Evolutionary conservation across 2,888 invertebrate genomes (phyloP).

Genomic region (Bruchidius siliquastri): DNA sequence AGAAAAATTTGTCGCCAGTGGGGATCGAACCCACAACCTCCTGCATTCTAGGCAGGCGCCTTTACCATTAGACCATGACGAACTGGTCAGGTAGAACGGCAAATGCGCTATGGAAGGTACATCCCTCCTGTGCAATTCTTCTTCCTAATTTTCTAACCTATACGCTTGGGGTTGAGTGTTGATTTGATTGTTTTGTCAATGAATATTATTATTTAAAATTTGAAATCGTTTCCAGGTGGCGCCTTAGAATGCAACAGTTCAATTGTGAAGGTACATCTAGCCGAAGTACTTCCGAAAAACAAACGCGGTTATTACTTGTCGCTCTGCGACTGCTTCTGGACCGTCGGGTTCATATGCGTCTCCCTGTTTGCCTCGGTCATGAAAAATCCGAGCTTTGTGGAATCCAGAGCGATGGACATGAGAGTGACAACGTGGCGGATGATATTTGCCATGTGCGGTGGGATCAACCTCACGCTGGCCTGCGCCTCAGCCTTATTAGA

Average conservation of each 20-base stretch:
- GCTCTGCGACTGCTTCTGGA: conserved; percentile 43
- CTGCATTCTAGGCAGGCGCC: no score
- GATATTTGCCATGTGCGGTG: conserved; percentile 42
- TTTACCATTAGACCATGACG: no score
- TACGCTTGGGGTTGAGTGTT: no score
- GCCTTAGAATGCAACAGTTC: conserved; percentile 38
- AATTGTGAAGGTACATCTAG: conserved; percentile 42
- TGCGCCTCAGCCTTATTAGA: conserved; percentile 45
- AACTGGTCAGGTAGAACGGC: no score
- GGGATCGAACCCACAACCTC: no score
- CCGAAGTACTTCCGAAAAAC: conserved; percentile 43
- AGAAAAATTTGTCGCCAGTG: no score
- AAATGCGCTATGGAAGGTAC: no score
- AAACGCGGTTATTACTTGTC: conserved; percentile 42
- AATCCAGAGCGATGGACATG: conserved; percentile 26
- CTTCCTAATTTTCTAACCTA: no score
- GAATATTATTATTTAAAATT: no score
- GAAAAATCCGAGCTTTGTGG: conserved; percentile 17
- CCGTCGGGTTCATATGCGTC: conserved; percentile 37
- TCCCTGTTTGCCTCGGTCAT: conserved; percentile 26
- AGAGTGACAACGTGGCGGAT: conserved; percentile 47
- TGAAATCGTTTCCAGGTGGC: not conserved
- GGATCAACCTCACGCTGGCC: conserved; percentile 41
- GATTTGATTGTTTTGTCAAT: no score
- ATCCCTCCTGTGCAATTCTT: no score